phyloP scores from a whole-genome alignment of 2,888 invertebrate genomes.

The Microdon myrmicae region DNA sequence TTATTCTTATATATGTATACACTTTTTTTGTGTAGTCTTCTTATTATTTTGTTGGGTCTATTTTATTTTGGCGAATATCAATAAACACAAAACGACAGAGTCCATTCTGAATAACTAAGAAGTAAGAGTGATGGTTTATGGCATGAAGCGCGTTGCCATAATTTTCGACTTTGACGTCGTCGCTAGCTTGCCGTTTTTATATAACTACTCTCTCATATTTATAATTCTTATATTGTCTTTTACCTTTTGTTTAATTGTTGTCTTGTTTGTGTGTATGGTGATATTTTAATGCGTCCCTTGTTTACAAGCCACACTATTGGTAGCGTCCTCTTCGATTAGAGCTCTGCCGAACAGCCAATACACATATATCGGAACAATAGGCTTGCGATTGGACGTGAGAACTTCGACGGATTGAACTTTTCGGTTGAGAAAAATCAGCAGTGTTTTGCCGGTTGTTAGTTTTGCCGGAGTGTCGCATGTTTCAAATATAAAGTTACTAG shows the following conservation, averaged over 20 bases:
- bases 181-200: slow-evolving; percentile 1
- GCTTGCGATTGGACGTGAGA: slow-evolving; percentile 41
- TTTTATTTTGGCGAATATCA: slow-evolving; percentile 26
- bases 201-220: slow-evolving; percentile 24
- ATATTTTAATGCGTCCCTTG: slow-evolving; percentile 51
- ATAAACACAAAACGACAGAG: slow-evolving; percentile 2
- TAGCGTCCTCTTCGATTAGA: slow-evolving; percentile 13
- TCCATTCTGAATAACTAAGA: no score
- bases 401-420: slow-evolving; percentile 17
- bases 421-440: slow-evolving; percentile 22
- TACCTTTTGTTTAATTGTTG: slow-evolving; percentile 29
- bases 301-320: slow-evolving; percentile 32
- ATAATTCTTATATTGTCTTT: slow-evolving; percentile 35
- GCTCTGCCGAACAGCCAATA: slow-evolving; percentile 36
- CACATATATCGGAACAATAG: slow-evolving; percentile 52
- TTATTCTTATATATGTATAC: slow-evolving; percentile 35
- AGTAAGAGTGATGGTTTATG: slow-evolving; percentile 17
- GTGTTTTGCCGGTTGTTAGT: slow-evolving; percentile 1
- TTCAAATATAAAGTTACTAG: neutral
- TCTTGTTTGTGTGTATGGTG: slow-evolving; percentile 30
- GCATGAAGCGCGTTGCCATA: slow-evolving; percentile 46
- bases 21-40: neutral
- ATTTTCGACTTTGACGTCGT: slow-evolving; percentile 43
- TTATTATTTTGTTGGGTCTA: slow-evolving; percentile 5
- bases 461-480: neutral